Evolutionary conservation across 2,797 vertebrate genomes (phyloP).

Genomic region (Epinephelus malabaricus): DNA sequence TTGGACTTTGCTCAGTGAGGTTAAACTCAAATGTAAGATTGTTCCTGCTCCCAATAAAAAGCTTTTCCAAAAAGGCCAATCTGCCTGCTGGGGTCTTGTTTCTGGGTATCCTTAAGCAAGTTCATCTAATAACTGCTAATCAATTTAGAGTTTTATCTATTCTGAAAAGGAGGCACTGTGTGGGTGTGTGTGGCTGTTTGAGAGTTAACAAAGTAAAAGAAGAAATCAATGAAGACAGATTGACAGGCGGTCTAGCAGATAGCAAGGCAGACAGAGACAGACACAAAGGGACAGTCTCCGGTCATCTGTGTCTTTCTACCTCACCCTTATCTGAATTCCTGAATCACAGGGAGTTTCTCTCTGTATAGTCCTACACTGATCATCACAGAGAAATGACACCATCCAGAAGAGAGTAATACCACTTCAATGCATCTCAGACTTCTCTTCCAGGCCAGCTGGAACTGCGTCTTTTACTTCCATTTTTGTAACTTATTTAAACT

Average conservation of each 20-base stretch:
- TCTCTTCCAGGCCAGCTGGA: background rate
- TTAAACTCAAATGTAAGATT: slow-evolving; percentile 7
- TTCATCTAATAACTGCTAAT: slow-evolving; percentile 8
- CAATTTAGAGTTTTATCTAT: slow-evolving; percentile 37
- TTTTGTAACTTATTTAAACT: background rate
- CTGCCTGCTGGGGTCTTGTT: slow-evolving; percentile 10
- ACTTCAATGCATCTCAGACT: background rate
- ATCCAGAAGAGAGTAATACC: background rate
- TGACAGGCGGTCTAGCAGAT: slow-evolving; percentile 30
- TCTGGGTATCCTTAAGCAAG: slow-evolving; percentile 21
- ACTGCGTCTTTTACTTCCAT: background rate
- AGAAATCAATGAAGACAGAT: slow-evolving; percentile 32
- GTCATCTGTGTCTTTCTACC: slow-evolving; percentile 21
- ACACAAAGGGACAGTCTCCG: slow-evolving; percentile 23
- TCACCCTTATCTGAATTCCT: slow-evolving; percentile 27
- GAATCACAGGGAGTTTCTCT: slow-evolving; percentile 13
- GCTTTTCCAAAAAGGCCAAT: slow-evolving; percentile 4
- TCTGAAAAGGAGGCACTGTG: slow-evolving; percentile 15
- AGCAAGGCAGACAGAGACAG: slow-evolving; percentile 22
- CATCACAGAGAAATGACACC: background rate
- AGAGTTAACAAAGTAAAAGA: slow-evolving; percentile 29
- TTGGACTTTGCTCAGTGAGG: slow-evolving; percentile 6
- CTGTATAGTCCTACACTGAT: background rate
- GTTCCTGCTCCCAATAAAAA: slow-evolving; percentile 13
- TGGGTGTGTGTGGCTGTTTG: slow-evolving; percentile 14